A percentile compares a stretch with the other conserved stretches of the same genome.
These are phyloP conservation scores for Datnioides undecimradiatus DNA, from an alignment of 2,113 vertebrate species.

Conservation along the genomic window DNA sequence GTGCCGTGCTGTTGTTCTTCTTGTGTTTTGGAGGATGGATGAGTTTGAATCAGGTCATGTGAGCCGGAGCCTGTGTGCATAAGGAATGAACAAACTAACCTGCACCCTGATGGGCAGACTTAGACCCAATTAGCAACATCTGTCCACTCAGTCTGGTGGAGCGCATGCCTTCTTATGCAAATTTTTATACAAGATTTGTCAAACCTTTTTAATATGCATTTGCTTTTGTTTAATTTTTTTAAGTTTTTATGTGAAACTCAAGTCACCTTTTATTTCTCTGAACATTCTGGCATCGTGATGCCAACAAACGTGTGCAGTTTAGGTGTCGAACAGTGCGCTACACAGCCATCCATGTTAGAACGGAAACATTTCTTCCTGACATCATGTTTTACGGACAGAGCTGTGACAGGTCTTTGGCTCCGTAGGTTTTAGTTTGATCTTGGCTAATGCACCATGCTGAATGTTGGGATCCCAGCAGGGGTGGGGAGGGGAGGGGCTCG, in stretches of 20 bases:
- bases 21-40: constrained; percentile 40
- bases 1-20: constrained; percentile 39
- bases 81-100: constrained; percentile 62
- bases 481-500: constrained; percentile 1
- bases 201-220: constrained; percentile 81
- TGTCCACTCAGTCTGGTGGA: constrained; percentile 60
- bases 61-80: constrained; percentile 53
- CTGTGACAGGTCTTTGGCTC: constrained; percentile 25
- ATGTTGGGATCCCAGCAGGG: constrained; percentile 57
- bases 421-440: constrained; percentile 46
- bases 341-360: background rate
- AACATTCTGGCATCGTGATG: constrained; percentile 58
- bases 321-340: background rate
- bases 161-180: constrained; percentile 86
- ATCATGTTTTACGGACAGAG: constrained; percentile 3
- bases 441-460: constrained; percentile 56
- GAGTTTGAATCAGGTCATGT: constrained; percentile 66
- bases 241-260: constrained; percentile 71
- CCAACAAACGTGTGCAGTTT: constrained; percentile 27
- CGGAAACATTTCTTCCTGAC: constrained; percentile 29
- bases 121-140: constrained; percentile 39
- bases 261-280: constrained; percentile 70
- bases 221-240: constrained; percentile 65
- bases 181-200: constrained; percentile 79
- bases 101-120: constrained; percentile 50